phyloP scores from a whole-genome alignment of 1,140 invertebrate genomes.

The Gonatopus flavifemur region DNA sequence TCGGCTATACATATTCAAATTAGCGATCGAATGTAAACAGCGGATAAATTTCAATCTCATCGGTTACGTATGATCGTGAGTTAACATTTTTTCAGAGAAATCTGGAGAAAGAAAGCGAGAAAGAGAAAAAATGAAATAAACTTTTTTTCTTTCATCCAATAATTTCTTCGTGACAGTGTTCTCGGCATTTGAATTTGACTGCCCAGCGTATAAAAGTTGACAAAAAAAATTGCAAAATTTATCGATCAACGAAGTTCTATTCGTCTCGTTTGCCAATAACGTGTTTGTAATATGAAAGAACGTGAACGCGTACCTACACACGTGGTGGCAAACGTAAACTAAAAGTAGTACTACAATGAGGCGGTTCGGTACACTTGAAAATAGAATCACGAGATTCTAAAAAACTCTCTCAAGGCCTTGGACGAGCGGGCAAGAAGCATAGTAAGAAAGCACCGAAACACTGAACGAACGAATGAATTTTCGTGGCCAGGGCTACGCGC shows the following conservation, averaged over 20 bases:
- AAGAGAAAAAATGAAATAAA: no score
- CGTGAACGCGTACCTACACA: not conserved
- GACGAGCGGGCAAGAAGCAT: constrained; percentile 11
- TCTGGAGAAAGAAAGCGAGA: no score
- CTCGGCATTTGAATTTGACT: not conserved
- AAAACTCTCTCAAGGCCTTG: constrained; percentile 32
- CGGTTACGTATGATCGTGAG: no score
- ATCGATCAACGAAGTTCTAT: constrained; percentile 6
- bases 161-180: no score
- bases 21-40: no score
- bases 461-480: no score
- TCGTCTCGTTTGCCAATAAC: constrained; percentile 10
- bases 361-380: constrained; percentile 23
- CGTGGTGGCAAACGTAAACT: not conserved
- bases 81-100: no score
- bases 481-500: constrained; percentile 36
- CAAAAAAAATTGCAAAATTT: not conserved
- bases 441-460: constrained; percentile 1
- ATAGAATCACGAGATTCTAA: constrained; percentile 32
- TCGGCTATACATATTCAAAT: no score
- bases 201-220: not conserved
- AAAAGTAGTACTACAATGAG: constrained; percentile 12
- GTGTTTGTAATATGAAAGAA: not conserved
- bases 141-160: no score
- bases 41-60: no score